These are phyloP conservation scores for Himalopsyche anomala DNA, from an alignment of 2,888 invertebrate species.

Conservation along the genomic window DNA sequence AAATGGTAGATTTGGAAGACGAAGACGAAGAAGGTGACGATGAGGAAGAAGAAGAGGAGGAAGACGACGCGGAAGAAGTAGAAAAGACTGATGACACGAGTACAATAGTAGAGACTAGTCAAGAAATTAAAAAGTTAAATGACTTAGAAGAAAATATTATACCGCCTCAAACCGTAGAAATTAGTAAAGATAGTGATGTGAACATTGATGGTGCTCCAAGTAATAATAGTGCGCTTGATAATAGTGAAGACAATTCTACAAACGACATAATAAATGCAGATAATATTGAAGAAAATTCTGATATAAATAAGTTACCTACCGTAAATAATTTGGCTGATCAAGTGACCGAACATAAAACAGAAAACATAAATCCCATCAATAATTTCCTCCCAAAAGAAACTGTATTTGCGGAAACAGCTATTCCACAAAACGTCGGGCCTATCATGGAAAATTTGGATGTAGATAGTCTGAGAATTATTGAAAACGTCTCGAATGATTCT, in stretches of 20 bases:
- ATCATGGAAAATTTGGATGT: background rate
- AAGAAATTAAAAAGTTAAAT: conserved; percentile 5
- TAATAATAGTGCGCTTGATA: conserved; percentile 6
- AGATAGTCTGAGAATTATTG: background rate
- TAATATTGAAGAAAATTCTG: background rate
- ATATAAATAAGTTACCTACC: background rate
- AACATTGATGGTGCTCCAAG: conserved; percentile 31
- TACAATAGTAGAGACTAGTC: conserved; percentile 17
- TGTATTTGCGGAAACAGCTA: background rate
- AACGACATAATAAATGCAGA: conserved; percentile 24
- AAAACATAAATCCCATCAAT: background rate
- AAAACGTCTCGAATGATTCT: background rate
- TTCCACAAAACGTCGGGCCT: background rate
- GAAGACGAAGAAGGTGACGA: conserved; percentile 66
- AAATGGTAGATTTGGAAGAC: conserved; percentile 66
- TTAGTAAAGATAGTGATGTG: background rate
- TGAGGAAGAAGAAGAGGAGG: conserved; percentile 64
- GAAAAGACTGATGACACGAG: conserved; percentile 47
- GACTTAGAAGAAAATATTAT: conserved; percentile 12
- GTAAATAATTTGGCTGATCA: background rate
- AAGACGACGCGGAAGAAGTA: conserved; percentile 61
- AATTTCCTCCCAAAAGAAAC: background rate
- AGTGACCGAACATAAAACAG: background rate
- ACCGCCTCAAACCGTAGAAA: conserved; percentile 23
- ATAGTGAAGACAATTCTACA: conserved; percentile 27